A percentile compares a stretch with the other conserved stretches of the same genome.
These are phyloP conservation scores for Clanis bilineata DNA, from an alignment of 2,888 invertebrate genomes.

Conservation along the genomic window DNA sequence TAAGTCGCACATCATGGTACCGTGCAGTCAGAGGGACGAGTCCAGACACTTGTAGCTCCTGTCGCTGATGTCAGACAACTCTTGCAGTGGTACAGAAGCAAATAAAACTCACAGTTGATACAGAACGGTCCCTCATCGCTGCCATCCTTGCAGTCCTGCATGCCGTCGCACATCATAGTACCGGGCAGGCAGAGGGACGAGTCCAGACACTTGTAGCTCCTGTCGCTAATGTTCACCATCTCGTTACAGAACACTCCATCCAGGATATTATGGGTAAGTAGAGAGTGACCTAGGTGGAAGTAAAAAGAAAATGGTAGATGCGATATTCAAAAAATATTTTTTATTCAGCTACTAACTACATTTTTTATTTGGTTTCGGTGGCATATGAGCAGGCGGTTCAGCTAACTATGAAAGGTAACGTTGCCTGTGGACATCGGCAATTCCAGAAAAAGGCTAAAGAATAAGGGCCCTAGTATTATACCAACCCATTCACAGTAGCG, in stretches of 20 bases:
- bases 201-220: constrained; percentile 54
- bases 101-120: constrained; percentile 36
- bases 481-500: no score
- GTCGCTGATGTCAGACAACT: constrained; percentile 10
- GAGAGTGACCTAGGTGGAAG: constrained; percentile 41
- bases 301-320: not conserved
- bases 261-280: constrained; percentile 35
- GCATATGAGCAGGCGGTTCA: no score
- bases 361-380: no score
- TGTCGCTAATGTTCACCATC: constrained; percentile 20
- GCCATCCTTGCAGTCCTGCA: constrained; percentile 87
- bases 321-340: not conserved
- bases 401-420: no score
- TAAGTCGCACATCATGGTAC: constrained; percentile 85
- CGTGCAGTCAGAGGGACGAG: constrained; percentile 81
- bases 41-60: constrained; percentile 54
- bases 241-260: constrained; percentile 43
- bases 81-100: not conserved
- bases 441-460: no score
- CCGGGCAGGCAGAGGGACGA: constrained; percentile 81
- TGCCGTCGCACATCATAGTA: constrained; percentile 85
- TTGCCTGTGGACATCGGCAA: no score
- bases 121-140: constrained; percentile 85
- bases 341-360: no score
- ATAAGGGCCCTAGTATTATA: no score